Base-by-base conservation (phyloP, 2,888 invertebrate genomes). In the Trachelus iudaicus region DNA sequence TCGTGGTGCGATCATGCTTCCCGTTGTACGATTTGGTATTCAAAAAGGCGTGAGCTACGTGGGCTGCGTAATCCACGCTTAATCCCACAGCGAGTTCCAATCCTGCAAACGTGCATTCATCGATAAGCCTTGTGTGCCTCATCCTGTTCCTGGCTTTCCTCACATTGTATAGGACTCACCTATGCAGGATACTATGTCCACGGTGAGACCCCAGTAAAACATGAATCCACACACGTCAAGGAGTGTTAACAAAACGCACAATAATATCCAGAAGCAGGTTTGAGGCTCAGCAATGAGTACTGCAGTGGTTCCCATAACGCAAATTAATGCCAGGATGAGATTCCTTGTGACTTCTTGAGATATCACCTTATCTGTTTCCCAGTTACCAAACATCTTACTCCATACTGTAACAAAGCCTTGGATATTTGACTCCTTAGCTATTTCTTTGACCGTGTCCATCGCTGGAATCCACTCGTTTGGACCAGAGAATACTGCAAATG, bases 51-150 rank as follows among this genome's bases (percentile, higher is more conserved):
- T 97, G 96, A 0, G 96, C 96, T 11, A 96, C 95, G 87, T 96
- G 96, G 3, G 96, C 95, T 0, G 97, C 96, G 86, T 96, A 97
- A 91, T 97, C 97, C 0, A 97, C 96, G 87, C 96, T 96, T 76
- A 97, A 92, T 75, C 97, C 97, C 80, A 96, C 95, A 4, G 96
- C 96, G 56, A 97, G 92, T 86, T 97, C 96, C 15, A 97, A 92
- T 37, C 89, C 91, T 91, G 76, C 13, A 34, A 71, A 31, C 33
- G 71, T 56, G 23, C 56, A 56, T 56, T 56, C 56, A 56, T 56
- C 23, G 56, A 23, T 56, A 56, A 56, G 23, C 56, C 23, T 56
- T 56, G 56, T 56, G 23, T 23, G 23, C 56, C 56, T 56, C 56
- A 23, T 56, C 23, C 56, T 56, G 56, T 56, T 56, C 23, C 56